Evolutionary conservation across 1,140 invertebrate genomes (phyloP).

Genomic region (Bombus waltoni): DNA sequence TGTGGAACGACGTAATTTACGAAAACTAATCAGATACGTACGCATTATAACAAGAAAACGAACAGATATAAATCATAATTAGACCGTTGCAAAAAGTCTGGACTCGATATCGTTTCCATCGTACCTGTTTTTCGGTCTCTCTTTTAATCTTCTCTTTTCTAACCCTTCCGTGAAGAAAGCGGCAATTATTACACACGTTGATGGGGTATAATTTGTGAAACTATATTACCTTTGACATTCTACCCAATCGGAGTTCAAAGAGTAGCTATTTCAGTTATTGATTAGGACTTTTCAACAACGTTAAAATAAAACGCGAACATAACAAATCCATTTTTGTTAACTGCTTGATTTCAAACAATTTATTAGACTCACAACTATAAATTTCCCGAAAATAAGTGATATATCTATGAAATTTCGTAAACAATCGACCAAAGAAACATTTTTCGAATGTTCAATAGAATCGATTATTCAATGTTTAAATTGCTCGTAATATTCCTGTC

Average conservation of each 20-base stretch:
- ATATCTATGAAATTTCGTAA: no score
- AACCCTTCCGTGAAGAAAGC: background rate
- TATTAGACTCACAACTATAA: no score
- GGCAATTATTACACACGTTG: background rate
- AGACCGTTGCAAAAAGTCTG: slow-evolving; percentile 56
- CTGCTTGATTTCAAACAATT: no score
- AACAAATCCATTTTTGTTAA: background rate
- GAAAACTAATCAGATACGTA: slow-evolving; percentile 70
- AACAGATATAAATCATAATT: slow-evolving; percentile 69
- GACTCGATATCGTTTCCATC: slow-evolving; percentile 47
- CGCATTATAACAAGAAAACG: slow-evolving; percentile 52
- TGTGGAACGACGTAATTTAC: slow-evolving; percentile 72
- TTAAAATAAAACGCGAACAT: background rate
- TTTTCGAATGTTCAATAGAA: no score
- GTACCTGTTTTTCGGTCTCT: background rate
- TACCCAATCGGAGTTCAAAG: no score
- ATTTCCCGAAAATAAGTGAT: no score
- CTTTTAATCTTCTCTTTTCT: background rate
- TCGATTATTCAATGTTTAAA: no score
- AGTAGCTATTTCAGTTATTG: background rate
- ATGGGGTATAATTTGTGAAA: background rate
- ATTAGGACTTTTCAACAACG: background rate
- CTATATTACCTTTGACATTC: background rate
- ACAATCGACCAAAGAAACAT: no score
- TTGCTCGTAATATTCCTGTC: no score